Conservation (phyloP, 2,888 invertebrate genomes). For the Caenorhabditis panamensis region DNA sequence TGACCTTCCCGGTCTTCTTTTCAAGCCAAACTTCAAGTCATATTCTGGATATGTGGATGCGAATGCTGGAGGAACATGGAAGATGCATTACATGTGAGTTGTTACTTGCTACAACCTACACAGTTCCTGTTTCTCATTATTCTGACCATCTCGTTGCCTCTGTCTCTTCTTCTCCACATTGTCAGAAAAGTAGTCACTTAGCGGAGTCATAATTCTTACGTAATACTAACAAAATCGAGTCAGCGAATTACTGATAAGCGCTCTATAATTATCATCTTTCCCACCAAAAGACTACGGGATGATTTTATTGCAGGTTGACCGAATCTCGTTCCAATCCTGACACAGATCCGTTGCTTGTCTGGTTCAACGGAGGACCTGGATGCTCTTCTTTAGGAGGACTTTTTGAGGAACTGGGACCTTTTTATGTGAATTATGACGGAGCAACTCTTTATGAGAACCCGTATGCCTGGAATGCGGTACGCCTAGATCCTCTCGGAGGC, state of each 20-base stretch:
- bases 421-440: constrained; percentile 79
- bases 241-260: constrained; percentile 29
- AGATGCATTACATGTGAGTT: constrained; percentile 82
- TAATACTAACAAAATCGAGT: constrained; percentile 30
- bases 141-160: constrained; percentile 10
- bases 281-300: constrained; percentile 14
- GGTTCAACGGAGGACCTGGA: constrained; percentile 82
- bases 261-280: not conserved
- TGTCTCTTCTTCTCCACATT: constrained; percentile 8
- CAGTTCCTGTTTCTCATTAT: constrained; percentile 2
- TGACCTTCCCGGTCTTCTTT: constrained; percentile 82
- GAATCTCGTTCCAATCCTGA: constrained; percentile 82
- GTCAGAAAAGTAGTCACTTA: constrained; percentile 28
- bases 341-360: constrained; percentile 82
- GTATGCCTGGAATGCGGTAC: constrained; percentile 81
- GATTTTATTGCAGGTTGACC: constrained; percentile 81
- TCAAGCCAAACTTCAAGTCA: constrained; percentile 81
- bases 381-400: constrained; percentile 74
- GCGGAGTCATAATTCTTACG: constrained; percentile 47
- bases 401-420: constrained; percentile 82
- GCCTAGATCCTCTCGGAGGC: no score
- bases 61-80: constrained; percentile 79
- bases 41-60: constrained; percentile 83
- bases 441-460: constrained; percentile 78
- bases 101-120: not conserved